Evolutionary conservation across 2,113 vertebrate species (phyloP).

Genomic region (Formicarius rufipectus): DNA sequence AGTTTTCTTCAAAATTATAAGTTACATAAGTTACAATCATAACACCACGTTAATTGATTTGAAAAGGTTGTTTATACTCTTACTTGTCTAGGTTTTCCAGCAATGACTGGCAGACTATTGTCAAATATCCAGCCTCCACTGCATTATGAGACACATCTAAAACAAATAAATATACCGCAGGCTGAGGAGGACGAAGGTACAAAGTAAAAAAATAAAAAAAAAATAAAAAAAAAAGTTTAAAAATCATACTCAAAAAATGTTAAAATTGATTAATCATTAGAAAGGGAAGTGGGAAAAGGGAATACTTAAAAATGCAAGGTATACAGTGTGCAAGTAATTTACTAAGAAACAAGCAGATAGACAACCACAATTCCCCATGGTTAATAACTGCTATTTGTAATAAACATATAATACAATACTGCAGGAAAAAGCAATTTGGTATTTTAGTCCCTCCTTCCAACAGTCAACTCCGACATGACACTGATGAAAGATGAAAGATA

Average conservation of each 20-base stretch:
- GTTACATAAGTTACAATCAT: neutral
- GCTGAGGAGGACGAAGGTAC: constrained; percentile 94
- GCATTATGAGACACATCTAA: constrained; percentile 96
- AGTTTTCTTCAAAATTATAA: neutral
- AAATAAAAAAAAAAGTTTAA: neutral
- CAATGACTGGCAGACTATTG: constrained; percentile 88
- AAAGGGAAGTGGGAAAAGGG: neutral
- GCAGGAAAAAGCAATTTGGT: neutral
- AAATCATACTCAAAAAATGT: neutral
- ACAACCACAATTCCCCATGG: neutral
- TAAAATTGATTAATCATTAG: neutral
- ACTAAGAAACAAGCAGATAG: rapidly evolving
- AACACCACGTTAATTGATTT: neutral
- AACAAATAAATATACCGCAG: constrained; percentile 94
- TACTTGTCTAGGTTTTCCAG: constrained; percentile 95
- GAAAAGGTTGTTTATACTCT: constrained; percentile 60
- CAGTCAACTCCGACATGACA: neutral
- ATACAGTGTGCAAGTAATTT: neutral
- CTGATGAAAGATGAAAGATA: neutral
- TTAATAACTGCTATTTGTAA: neutral
- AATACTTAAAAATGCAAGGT: neutral
- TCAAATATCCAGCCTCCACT: constrained; percentile 92
- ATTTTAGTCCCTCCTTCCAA: neutral
- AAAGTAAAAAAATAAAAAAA: constrained; percentile 32
- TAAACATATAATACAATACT: neutral